Evolutionary conservation across 1,140 invertebrate genomes (phyloP).

Genomic region (Hypsibius dujardini): DNA sequence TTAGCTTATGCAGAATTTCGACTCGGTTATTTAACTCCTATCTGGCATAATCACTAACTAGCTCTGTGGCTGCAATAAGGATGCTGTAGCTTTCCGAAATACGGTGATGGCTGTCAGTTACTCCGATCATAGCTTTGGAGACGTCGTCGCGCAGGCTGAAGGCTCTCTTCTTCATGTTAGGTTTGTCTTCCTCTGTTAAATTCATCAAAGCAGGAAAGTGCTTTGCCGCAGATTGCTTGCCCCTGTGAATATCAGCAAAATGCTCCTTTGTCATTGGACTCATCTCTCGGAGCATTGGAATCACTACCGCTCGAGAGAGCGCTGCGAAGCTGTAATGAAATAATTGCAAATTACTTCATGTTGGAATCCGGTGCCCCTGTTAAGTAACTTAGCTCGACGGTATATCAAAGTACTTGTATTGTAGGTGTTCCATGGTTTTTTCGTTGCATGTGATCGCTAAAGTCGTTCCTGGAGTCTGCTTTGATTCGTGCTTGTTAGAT

Average conservation of each 20-base stretch:
- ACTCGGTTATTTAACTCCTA: background rate
- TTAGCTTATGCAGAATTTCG: background rate
- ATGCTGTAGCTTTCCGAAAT: background rate
- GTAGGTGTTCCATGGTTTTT: background rate
- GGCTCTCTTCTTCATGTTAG: background rate
- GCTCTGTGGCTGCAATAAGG: background rate
- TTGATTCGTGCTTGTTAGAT: background rate
- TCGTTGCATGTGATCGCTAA: background rate
- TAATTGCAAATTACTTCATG: background rate
- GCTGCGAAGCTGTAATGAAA: background rate
- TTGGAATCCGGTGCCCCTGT: background rate
- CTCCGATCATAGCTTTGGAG: background rate
- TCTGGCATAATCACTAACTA: background rate
- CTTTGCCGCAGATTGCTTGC: background rate
- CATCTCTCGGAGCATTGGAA: background rate
- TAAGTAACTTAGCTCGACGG: background rate
- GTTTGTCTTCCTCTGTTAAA: background rate
- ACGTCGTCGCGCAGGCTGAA: background rate
- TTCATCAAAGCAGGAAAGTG: background rate
- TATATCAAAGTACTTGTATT: background rate
- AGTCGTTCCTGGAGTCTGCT: background rate
- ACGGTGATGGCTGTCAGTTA: background rate
- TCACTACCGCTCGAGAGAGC: background rate
- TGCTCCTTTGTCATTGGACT: background rate
- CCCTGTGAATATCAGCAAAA: background rate